phyloP scores from a whole-genome alignment of 1,140 invertebrate genomes.

The Spodoptera litura region DNA sequence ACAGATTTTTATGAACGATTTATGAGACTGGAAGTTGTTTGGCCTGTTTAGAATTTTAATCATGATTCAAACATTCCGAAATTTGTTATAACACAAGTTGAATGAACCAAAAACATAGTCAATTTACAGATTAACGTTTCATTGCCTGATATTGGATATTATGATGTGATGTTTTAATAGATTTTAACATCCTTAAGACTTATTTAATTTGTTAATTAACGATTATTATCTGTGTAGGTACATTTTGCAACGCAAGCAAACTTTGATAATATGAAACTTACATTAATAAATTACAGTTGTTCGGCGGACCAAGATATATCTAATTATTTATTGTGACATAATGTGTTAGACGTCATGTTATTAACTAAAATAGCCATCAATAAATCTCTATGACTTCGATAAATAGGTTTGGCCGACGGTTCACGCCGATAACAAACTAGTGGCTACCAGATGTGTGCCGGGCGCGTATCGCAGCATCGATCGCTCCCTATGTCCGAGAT shows the following conservation, averaged over 20 bases:
- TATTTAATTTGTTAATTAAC: conserved; percentile 17
- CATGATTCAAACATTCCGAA: conserved; percentile 49
- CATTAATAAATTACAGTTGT: conserved; percentile 49
- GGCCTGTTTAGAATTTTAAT: conserved; percentile 53
- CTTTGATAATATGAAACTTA: conserved; percentile 12
- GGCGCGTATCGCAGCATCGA: conserved; percentile 65
- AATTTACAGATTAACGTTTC: background rate
- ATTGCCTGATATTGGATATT: background rate
- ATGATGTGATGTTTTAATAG: conserved; percentile 4
- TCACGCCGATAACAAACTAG: conserved; percentile 61
- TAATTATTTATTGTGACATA: conserved; percentile 64
- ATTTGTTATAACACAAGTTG: conserved; percentile 40
- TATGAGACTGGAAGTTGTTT: conserved; percentile 58
- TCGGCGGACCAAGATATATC: conserved; percentile 35
- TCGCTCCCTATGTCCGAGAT: conserved; percentile 62
- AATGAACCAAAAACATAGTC: conserved; percentile 15
- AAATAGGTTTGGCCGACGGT: conserved; percentile 63
- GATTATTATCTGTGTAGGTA: background rate
- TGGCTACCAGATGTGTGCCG: conserved; percentile 64
- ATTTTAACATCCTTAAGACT: background rate
- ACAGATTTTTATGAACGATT: conserved; percentile 76
- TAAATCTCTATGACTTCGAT: conserved; percentile 70
- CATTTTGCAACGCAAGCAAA: conserved; percentile 17
- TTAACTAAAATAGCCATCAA: conserved; percentile 63
- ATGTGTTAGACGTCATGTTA: conserved; percentile 62